Base-by-base conservation (phyloP, 2,113 vertebrate species). In the Cyprinus carpio region DNA sequence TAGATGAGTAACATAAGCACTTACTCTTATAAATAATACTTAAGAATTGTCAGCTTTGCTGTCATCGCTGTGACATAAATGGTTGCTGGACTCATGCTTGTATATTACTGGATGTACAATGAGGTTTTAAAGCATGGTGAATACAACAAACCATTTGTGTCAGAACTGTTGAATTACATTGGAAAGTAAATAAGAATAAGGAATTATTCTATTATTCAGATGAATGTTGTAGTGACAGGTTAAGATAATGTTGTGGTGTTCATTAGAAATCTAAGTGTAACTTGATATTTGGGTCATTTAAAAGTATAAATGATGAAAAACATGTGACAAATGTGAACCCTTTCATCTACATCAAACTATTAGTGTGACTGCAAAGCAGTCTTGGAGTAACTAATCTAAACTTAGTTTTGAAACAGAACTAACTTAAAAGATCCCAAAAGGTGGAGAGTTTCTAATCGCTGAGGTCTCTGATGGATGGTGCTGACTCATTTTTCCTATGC, bases 241-340 rank as follows among this genome's bases (percentile, higher is more conserved):
- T 81, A 34, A 49, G 43, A 56, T 54, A 76, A 76, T 7, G 16
- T 54, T 7, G 54, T 77, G 15, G 75, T 77, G 43, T 77, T n/a
- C 51, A 54, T 77, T 56, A 56, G 10, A 54, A 77, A 56, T 77
- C 13, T 23, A 71, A 79, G 72, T 76, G 46, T 62, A 71, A 65
- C 80, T 71, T 82, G 60, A 56, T 79, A 74, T 87, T 85, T 75
- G 62, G 83, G 34, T 81, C 58, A 74, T 71, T 65, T 79, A 79
- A 85, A 78, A 75, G 46, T 43, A 34, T 71, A 85, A 83, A 75
- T 85, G 27, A 85, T 80, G 2, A 25, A 56, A 12, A n/a, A 62
- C 65, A 88, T 49, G 23, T 82, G 60, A 64, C 37, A 77, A 54
- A 60, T 80, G 49, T 81, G 75, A 83, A 85, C 40, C 20, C 15